Evolutionary conservation across 2,888 invertebrate species (phyloP).

Genomic region (Clistopyga incitator): DNA sequence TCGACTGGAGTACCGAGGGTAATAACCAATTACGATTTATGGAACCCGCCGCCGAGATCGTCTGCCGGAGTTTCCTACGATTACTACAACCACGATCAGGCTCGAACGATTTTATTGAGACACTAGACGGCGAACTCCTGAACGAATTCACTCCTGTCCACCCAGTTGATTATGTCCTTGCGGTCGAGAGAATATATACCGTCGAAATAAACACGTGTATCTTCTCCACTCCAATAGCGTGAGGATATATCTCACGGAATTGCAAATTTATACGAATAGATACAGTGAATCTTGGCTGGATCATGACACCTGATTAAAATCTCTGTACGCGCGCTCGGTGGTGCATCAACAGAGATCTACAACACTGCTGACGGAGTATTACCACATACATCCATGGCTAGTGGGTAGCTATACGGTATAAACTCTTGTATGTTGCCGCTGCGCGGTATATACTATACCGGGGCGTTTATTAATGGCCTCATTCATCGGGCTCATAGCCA

Average conservation of each 20-base stretch:
- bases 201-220: slow-evolving; percentile 24
- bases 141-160: too few relatives aligned
- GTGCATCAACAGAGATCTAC: slow-evolving; percentile 56
- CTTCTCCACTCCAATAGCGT: neutral
- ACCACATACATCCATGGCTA: slow-evolving; percentile 58
- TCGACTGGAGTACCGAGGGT: slow-evolving; percentile 61
- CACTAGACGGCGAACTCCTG: too few relatives aligned
- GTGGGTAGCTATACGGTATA: slow-evolving; percentile 39
- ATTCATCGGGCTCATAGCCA: slow-evolving; percentile 68
- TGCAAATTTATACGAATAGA: slow-evolving; percentile 49
- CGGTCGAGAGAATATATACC: neutral
- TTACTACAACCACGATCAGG: slow-evolving; percentile 12
- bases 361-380: slow-evolving; percentile 61
- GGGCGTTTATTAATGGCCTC: slow-evolving; percentile 68
- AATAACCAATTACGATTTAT: slow-evolving; percentile 67
- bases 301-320: slow-evolving; percentile 64
- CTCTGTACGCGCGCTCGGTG: slow-evolving; percentile 27
- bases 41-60: slow-evolving; percentile 57
- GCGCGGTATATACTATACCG: slow-evolving; percentile 41
- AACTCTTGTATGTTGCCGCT: slow-evolving; percentile 31
- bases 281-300: slow-evolving; percentile 53
- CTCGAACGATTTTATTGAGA: slow-evolving; percentile 51
- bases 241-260: slow-evolving; percentile 16
- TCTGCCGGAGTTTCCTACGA: slow-evolving; percentile 32
- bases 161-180: slow-evolving; percentile 20